These are phyloP conservation scores for Phenganax marumi DNA, from an alignment of 92 coral and sea anemone genomes.

Conservation along the genomic window DNA sequence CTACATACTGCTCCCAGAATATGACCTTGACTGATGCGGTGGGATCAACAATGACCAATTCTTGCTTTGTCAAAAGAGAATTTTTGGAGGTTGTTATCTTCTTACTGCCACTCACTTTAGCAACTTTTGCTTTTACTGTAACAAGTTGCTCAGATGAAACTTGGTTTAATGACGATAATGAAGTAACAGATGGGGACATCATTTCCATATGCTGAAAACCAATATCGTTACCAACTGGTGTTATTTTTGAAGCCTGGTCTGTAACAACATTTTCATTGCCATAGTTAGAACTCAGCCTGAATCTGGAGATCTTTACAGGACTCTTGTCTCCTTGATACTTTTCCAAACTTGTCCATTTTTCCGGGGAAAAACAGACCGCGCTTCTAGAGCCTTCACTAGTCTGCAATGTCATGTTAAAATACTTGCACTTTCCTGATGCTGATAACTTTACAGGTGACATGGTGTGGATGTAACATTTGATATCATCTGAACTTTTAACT, in stretches of 20 bases:
- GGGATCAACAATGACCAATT: slow-evolving; percentile 11
- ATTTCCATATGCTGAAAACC: background rate
- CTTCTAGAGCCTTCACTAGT: background rate
- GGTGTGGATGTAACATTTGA: slow-evolving; percentile 1
- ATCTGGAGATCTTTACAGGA: slow-evolving; percentile 10
- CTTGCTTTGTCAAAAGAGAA: background rate
- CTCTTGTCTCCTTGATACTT: slow-evolving; percentile 1
- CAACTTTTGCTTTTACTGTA: slow-evolving; percentile 8
- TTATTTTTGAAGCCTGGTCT: slow-evolving; percentile 5
- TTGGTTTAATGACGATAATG: background rate
- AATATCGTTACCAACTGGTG: background rate
- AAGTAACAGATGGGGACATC: background rate
- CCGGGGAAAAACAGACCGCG: slow-evolving; percentile 28
- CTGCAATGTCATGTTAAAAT: slow-evolving; percentile 7
- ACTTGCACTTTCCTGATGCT: slow-evolving; percentile 15
- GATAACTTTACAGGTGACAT: slow-evolving; percentile 17
- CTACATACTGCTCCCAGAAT: slow-evolving; percentile 21
- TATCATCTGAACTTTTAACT: background rate
- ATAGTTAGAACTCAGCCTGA: slow-evolving; percentile 15
- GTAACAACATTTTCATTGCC: slow-evolving; percentile 15
- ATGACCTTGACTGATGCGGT: background rate
- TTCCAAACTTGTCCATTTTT: background rate
- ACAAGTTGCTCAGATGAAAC: slow-evolving; percentile 15
- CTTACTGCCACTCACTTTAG: background rate
- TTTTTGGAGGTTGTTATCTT: slow-evolving; percentile 13